A percentile compares a stretch with the other conserved stretches of the same genome.
phyloP scores from a whole-genome alignment of 2,888 invertebrate species.

The Pseudoips prasinana region DNA sequence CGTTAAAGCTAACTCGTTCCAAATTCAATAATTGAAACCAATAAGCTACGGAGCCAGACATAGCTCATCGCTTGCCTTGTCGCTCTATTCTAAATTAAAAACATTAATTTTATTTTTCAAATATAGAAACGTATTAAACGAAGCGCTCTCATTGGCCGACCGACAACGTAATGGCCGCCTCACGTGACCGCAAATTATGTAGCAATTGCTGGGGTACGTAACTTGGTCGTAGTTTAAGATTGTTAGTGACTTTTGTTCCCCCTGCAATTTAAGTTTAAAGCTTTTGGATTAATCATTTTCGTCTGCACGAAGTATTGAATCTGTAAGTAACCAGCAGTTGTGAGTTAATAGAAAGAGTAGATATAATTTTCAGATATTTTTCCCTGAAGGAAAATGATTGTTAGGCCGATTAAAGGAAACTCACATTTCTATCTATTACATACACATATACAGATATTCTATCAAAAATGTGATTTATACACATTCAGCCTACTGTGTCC shows the following conservation, averaged over 20 bases:
- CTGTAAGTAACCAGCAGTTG: not conserved
- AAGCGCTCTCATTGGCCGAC: slow-evolving; percentile 66
- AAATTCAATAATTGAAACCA: not conserved
- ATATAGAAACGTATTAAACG: slow-evolving; percentile 71
- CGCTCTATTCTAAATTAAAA: slow-evolving; percentile 48
- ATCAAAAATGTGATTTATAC: no score
- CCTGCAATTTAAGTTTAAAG: slow-evolving; percentile 31
- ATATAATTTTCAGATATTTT: no score
- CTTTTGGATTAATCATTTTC: slow-evolving; percentile 27
- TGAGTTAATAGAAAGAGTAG: no score
- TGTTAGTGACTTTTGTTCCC: slow-evolving; percentile 37
- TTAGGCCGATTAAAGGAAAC: no score
- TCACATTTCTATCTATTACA: no score
- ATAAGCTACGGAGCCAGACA: no score
- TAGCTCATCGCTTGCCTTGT: not conserved
- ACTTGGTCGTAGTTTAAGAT: slow-evolving; percentile 47
- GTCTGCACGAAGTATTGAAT: slow-evolving; percentile 22
- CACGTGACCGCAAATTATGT: slow-evolving; percentile 78
- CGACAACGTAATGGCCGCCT: slow-evolving; percentile 68
- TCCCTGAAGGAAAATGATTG: no score
- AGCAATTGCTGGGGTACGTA: slow-evolving; percentile 59
- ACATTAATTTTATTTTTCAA: slow-evolving; percentile 55
- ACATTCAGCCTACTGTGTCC: no score
- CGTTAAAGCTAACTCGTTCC: no score
- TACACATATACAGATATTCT: no score